Conservation (phyloP, 1,140 invertebrate species). For the Drosophila triauraria region DNA sequence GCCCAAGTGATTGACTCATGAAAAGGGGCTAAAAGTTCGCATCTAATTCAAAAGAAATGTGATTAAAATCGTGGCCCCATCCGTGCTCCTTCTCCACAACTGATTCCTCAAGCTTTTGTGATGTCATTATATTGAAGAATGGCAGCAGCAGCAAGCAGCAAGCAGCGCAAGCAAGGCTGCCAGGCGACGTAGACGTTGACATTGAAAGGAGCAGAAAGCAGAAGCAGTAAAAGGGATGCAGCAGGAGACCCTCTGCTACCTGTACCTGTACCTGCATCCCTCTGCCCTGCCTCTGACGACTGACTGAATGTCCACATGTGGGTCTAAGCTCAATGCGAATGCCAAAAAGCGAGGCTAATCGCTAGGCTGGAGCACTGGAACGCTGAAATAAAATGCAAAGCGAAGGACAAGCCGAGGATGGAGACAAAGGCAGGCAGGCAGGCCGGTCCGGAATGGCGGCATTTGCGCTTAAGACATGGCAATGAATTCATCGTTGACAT, state of each 20-base stretch:
- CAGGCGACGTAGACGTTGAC: constrained; percentile 57
- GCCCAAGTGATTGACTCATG: constrained; percentile 75
- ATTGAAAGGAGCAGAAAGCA: constrained; percentile 66
- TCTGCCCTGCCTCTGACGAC: constrained; percentile 55
- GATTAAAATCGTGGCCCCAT: constrained; percentile 73
- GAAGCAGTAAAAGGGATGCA: constrained; percentile 37
- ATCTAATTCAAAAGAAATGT: constrained; percentile 83
- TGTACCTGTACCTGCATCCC: constrained; percentile 39
- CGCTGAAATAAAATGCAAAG: constrained; percentile 72
- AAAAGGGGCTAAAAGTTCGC: constrained; percentile 73
- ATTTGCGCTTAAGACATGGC: constrained; percentile 85
- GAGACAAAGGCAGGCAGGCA: constrained; percentile 26
- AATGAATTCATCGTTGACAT: constrained; percentile 85
- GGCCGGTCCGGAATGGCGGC: constrained; percentile 77
- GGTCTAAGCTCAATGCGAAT: constrained; percentile 65
- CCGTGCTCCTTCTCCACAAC: constrained; percentile 41
- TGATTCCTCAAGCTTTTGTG: constrained; percentile 72
- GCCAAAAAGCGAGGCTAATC: constrained; percentile 80
- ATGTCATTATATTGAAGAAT: constrained; percentile 84
- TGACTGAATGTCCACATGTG: constrained; percentile 65
- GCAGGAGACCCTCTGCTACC: constrained; percentile 27
- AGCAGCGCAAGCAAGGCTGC: constrained; percentile 26
- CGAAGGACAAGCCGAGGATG: constrained; percentile 20
- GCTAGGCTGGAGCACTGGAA: constrained; percentile 51
- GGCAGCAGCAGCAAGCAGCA: constrained; percentile 45